Evolutionary conservation across 2,113 vertebrate genomes (phyloP).

Genomic region (Equus quagga): DNA sequence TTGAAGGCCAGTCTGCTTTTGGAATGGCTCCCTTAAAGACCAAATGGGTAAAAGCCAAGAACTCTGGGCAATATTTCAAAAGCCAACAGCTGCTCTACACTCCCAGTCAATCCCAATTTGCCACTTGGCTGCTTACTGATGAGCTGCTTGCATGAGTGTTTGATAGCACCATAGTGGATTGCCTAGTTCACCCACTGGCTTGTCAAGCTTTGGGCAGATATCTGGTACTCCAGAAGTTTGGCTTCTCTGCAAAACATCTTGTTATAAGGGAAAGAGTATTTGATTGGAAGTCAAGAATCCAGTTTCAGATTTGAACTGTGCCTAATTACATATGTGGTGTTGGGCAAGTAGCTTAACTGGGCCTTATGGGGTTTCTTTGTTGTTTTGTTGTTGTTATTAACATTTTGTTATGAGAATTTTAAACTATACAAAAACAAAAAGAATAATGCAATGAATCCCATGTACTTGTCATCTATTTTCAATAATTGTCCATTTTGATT

Average conservation of each 20-base stretch:
- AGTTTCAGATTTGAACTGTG: constrained; percentile 48
- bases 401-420: not conserved
- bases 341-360: not conserved
- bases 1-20: constrained; percentile 50
- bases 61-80: constrained; percentile 74
- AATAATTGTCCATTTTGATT: constrained; percentile 25
- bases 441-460: not conserved
- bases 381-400: not conserved
- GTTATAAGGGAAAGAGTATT: constrained; percentile 41
- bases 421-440: not conserved
- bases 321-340: not conserved
- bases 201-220: constrained; percentile 43
- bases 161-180: constrained; percentile 62
- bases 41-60: constrained; percentile 62
- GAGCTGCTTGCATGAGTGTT: constrained; percentile 56
- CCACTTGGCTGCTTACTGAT: constrained; percentile 78
- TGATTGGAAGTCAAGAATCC: constrained; percentile 23
- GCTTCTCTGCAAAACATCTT: constrained; percentile 59
- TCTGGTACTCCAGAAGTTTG: constrained; percentile 60
- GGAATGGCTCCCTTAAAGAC: constrained; percentile 65
- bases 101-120: constrained; percentile 79
- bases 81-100: constrained; percentile 76
- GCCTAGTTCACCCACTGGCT: constrained; percentile 62
- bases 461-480: not conserved
- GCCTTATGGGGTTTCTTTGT: not conserved